Evolutionary conservation across 2,888 invertebrate genomes (phyloP).

Genomic region (Hecatera dysodea): DNA sequence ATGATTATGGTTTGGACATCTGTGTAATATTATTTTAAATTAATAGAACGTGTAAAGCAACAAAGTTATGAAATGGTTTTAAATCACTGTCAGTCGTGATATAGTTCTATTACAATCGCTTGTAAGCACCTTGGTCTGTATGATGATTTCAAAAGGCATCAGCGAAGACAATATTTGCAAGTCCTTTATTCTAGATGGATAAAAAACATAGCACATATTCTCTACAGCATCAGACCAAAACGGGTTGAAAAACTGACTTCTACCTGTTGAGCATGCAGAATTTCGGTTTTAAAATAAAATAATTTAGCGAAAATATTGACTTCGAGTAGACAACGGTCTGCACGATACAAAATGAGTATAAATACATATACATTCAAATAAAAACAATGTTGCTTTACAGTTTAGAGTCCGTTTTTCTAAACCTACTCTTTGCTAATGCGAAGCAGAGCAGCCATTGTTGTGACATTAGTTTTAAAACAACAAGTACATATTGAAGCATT

Average conservation of each 20-base stretch:
- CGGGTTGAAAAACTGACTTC: neutral
- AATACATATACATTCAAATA: neutral
- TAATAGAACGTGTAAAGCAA: neutral
- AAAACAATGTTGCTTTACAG: neutral
- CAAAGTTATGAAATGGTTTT: neutral
- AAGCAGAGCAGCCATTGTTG: neutral
- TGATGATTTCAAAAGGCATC: neutral
- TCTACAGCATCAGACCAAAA: too few species aligned
- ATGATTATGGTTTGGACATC: neutral
- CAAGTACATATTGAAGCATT: constrained; percentile 30
- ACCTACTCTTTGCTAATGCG: neutral
- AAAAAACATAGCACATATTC: too few species aligned
- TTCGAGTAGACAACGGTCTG: neutral
- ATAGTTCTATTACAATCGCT: neutral
- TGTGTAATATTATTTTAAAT: constrained; percentile 9
- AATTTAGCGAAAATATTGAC: neutral
- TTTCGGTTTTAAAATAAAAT: neutral
- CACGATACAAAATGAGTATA: neutral
- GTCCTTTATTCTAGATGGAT: too few species aligned
- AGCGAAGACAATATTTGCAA: neutral
- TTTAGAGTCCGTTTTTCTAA: neutral
- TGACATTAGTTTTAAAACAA: constrained; percentile 12
- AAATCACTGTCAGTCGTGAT: neutral
- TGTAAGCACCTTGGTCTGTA: neutral
- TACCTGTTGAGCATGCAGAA: neutral